Percentiles rank a stretch among this genome's conserved stretches.
phyloP scores from a whole-genome alignment of 2,113 vertebrate genomes.

The Rhegmatorhina hoffmannsi region DNA sequence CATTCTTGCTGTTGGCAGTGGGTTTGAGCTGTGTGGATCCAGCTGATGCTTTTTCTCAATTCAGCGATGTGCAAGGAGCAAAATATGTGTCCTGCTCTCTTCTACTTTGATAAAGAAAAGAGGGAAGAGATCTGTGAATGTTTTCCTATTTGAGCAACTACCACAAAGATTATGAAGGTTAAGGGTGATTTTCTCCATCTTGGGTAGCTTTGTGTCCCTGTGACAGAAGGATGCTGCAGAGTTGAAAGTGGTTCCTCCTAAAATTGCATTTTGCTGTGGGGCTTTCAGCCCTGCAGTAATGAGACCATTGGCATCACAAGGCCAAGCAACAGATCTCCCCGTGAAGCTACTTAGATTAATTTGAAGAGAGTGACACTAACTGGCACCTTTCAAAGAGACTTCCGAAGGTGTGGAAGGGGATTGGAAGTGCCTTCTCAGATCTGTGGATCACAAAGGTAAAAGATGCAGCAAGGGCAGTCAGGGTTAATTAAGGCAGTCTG shows the following conservation, averaged over 20 bases:
- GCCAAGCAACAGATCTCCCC: not conserved
- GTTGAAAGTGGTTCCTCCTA: not conserved
- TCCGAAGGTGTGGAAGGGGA: not conserved
- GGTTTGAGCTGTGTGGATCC: not conserved
- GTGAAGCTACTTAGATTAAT: not conserved
- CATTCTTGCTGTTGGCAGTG: not conserved
- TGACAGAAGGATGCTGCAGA: not conserved
- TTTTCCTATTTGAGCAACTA: not conserved
- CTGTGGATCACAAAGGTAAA: not conserved
- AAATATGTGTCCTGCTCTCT: not conserved
- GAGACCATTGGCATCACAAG: not conserved
- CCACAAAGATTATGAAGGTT: fast-evolving
- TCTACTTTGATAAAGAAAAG: not conserved
- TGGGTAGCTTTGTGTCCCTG: not conserved
- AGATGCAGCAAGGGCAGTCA: not conserved
- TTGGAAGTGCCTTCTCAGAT: not conserved
- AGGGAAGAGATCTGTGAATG: not conserved
- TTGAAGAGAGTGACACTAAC: not conserved
- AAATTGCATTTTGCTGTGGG: not conserved
- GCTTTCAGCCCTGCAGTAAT: not conserved
- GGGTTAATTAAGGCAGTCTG: conserved; percentile 27
- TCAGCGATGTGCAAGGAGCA: not conserved
- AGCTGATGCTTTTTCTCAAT: not conserved
- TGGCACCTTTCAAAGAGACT: not conserved
- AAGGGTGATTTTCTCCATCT: not conserved